These are phyloP conservation scores for Cynaeus angustus DNA, from an alignment of 2,888 invertebrate species.

Conservation along the genomic window DNA sequence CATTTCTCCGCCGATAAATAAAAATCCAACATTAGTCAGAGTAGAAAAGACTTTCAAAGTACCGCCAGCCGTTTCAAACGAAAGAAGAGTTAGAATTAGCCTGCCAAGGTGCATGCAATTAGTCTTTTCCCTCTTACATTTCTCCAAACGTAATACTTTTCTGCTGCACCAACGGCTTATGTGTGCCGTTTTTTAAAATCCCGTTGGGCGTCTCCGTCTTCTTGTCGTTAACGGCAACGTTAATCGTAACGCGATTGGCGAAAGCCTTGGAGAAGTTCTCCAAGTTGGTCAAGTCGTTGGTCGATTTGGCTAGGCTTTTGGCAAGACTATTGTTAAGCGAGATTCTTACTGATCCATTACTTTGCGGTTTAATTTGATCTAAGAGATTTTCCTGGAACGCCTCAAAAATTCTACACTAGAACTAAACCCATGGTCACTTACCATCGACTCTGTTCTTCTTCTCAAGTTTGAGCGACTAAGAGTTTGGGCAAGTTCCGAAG, in stretches of 20 bases:
- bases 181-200: conserved; percentile 72
- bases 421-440: conserved; percentile 66
- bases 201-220: conserved; percentile 71
- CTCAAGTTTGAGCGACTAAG: conserved; percentile 85
- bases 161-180: conserved; percentile 68
- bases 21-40: not conserved
- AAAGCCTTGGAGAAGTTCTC: conserved; percentile 58
- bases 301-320: conserved; percentile 67
- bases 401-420: conserved; percentile 16
- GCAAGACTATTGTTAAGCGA: conserved; percentile 65
- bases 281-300: conserved; percentile 62
- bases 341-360: conserved; percentile 69
- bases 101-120: conserved; percentile 17
- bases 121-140: conserved; percentile 66
- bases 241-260: conserved; percentile 68
- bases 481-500: conserved; percentile 84
- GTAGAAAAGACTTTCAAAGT: not conserved
- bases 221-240: conserved; percentile 60
- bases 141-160: conserved; percentile 72
- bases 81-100: conserved; percentile 31
- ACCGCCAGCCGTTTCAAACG: conserved; percentile 5
- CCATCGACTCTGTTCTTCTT: conserved; percentile 81
- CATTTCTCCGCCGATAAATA: not conserved
- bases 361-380: conserved; percentile 67
- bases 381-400: conserved; percentile 68